These are phyloP conservation scores for Psammodynastes pulverulentus DNA, from an alignment of 2,113 vertebrate genomes.

Conservation along the genomic window DNA sequence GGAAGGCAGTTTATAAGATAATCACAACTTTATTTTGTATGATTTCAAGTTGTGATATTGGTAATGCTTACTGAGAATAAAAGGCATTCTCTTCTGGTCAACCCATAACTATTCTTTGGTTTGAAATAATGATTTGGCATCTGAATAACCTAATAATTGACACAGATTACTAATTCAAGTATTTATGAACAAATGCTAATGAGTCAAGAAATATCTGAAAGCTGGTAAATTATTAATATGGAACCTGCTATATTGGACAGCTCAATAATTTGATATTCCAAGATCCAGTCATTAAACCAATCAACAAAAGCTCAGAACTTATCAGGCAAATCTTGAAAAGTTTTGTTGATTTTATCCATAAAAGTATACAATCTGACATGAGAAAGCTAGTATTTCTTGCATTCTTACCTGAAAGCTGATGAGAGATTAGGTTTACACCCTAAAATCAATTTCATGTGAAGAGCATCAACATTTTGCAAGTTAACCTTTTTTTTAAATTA, in stretches of 20 bases:
- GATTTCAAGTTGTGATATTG: background rate
- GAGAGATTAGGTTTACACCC: background rate
- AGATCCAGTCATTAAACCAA: background rate
- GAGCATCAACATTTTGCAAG: background rate
- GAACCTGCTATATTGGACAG: background rate
- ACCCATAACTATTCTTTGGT: background rate
- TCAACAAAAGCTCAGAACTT: background rate
- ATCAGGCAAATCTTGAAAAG: background rate
- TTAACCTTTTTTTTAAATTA: background rate
- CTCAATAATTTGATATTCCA: background rate
- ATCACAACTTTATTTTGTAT: background rate
- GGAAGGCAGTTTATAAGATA: background rate
- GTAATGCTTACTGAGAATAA: background rate
- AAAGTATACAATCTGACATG: background rate
- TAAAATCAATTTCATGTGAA: background rate
- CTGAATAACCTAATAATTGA: background rate
- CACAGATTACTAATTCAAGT: background rate
- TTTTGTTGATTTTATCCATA: background rate
- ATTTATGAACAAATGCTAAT: background rate
- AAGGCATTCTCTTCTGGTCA: background rate
- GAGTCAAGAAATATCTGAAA: background rate
- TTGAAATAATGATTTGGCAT: slow-evolving; percentile 1
- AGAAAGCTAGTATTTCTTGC: background rate
- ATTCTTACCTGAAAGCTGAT: background rate
- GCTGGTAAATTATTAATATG: background rate